A percentile compares a stretch with the other conserved stretches of the same genome.
These are phyloP conservation scores for Megalops cyprinoides DNA, from an alignment of 2,797 vertebrate genomes.

Conservation along the genomic window DNA sequence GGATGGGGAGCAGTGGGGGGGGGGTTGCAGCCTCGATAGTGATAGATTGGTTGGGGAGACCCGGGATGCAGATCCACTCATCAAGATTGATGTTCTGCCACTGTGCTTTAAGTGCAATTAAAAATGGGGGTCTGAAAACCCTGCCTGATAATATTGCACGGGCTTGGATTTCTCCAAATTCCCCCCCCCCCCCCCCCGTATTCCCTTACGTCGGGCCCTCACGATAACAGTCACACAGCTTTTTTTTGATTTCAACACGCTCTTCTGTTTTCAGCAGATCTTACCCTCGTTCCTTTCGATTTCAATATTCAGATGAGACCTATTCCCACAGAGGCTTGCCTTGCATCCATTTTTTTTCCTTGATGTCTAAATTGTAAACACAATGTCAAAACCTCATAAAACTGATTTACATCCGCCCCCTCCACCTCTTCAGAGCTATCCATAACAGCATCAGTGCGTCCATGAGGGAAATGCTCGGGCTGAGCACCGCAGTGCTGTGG, in stretches of 20 bases:
- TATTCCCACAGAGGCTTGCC: conserved; percentile 8
- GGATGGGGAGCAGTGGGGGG: conserved; percentile 42
- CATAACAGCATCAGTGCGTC: conserved; percentile 16
- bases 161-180: conserved; percentile 72
- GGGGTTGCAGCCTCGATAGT: conserved; percentile 65
- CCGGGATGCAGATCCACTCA: conserved; percentile 83
- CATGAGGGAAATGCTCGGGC: not conserved
- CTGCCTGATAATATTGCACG: conserved; percentile 66
- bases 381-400: conserved; percentile 16
- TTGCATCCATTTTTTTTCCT: not conserved
- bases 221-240: conserved; percentile 19
- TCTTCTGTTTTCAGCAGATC: not conserved
- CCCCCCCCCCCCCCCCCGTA: conserved; percentile 67
- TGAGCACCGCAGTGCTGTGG: not conserved
- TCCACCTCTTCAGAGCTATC: conserved; percentile 13
- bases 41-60: conserved; percentile 82
- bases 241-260: not conserved
- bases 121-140: conserved; percentile 76
- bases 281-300: not conserved
- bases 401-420: conserved; percentile 7
- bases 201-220: conserved; percentile 55
- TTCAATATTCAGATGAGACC: conserved; percentile 16
- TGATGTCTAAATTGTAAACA: conserved; percentile 12
- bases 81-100: conserved; percentile 87
- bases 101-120: conserved; percentile 87